A percentile compares a stretch with the other conserved stretches of the same genome.
These are phyloP conservation scores for Aphelinus certus DNA, from an alignment of 1,140 invertebrate genomes.

Conservation along the genomic window DNA sequence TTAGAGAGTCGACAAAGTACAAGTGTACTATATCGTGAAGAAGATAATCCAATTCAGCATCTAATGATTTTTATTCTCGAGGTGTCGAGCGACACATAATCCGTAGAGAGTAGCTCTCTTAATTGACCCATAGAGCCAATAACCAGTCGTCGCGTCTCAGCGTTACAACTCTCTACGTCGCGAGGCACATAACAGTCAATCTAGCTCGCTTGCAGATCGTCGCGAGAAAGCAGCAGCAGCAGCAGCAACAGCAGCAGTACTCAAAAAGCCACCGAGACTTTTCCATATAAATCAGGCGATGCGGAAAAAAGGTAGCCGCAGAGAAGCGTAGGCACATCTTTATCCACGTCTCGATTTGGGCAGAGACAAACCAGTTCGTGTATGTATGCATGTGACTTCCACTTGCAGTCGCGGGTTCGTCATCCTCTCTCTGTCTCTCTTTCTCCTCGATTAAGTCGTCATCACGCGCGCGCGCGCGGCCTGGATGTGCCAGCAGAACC, in stretches of 20 bases:
- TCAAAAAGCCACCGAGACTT: constrained; percentile 2
- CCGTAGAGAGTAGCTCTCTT: background rate
- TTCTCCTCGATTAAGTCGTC: constrained; percentile 31
- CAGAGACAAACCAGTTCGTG: constrained; percentile 20
- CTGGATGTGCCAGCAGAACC: background rate
- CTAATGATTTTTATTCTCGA: no score
- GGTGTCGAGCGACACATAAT: no score
- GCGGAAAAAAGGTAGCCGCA: background rate
- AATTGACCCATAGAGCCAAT: constrained; percentile 24
- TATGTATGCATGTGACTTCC: background rate
- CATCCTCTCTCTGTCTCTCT: background rate
- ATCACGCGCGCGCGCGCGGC: background rate
- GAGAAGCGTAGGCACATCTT: background rate
- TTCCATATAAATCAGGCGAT: constrained; percentile 21
- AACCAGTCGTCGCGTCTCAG: background rate
- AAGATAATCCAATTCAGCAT: no score
- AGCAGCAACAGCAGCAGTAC: no score
- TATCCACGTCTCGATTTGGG: constrained; percentile 26
- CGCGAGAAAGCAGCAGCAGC: background rate
- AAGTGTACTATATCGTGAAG: no score
- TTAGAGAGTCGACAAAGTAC: no score
- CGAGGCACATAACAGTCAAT: background rate
- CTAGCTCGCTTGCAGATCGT: background rate
- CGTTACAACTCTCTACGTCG: background rate
- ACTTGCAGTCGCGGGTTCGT: background rate